Percentiles rank a stretch among this genome's conserved stretches.
These are phyloP conservation scores for Poeciliopsis turneri DNA, from an alignment of 2,797 vertebrate species.

Conservation along the genomic window DNA sequence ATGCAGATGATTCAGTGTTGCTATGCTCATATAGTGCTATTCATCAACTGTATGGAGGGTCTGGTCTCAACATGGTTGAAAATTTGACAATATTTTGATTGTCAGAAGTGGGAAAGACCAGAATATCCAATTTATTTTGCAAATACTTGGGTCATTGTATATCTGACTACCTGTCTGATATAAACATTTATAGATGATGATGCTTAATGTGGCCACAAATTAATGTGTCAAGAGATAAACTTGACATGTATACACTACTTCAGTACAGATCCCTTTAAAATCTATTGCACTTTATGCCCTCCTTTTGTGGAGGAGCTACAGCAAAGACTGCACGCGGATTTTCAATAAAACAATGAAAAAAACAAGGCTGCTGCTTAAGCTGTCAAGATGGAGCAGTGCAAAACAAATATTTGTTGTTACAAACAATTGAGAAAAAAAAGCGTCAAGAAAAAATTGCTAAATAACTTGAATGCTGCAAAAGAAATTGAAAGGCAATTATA, in stretches of 20 bases:
- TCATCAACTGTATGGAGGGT: too few relatives aligned
- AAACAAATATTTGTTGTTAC: neutral
- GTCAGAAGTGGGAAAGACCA: neutral
- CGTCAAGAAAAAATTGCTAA: neutral
- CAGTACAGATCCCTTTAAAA: neutral
- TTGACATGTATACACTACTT: neutral
- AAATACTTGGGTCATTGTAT: neutral
- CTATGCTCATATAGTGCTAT: too few relatives aligned
- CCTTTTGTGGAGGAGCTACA: neutral
- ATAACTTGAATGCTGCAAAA: neutral
- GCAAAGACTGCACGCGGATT: neutral
- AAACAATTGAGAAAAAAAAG: neutral
- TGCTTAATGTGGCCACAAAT: neutral
- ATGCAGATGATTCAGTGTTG: too few relatives aligned
- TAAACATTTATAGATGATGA: neutral
- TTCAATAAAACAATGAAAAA: neutral
- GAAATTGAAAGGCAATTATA: neutral
- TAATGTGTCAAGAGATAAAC: neutral
- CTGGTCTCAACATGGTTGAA: neutral
- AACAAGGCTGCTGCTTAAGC: neutral
- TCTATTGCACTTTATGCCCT: neutral
- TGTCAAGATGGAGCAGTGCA: neutral
- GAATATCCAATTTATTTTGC: neutral
- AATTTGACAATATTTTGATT: neutral
- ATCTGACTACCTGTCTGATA: neutral